A percentile compares a stretch with the other conserved stretches of the same genome.
phyloP scores from a whole-genome alignment of 1,140 invertebrate genomes.

The Formica exsecta region DNA sequence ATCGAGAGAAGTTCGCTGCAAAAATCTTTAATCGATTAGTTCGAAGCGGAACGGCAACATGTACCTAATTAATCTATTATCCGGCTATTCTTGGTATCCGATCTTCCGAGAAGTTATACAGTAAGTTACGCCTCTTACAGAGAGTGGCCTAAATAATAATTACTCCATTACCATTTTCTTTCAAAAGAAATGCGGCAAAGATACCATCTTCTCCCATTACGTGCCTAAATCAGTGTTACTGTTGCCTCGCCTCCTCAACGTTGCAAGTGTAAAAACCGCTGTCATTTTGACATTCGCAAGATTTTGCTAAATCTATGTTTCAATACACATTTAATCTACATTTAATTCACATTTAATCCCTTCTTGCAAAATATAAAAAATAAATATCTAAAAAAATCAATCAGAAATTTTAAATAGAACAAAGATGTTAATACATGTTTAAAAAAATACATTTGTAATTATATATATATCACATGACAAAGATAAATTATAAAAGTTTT shows the following conservation, averaged over 20 bases:
- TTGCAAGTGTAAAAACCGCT: constrained; percentile 23
- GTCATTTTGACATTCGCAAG: constrained; percentile 15
- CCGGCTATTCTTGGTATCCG: constrained; percentile 35
- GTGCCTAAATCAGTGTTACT: constrained; percentile 43
- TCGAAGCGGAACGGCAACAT: constrained; percentile 52
- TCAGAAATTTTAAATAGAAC: not conserved
- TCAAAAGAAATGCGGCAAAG: constrained; percentile 21
- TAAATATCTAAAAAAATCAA: not conserved
- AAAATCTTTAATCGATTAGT: constrained; percentile 72
- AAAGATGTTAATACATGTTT: not conserved
- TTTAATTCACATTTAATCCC: not conserved
- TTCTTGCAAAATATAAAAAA: not conserved
- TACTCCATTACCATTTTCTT: constrained; percentile 51
- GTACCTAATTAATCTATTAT: constrained; percentile 72
- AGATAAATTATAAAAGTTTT: not conserved
- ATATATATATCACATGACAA: not conserved
- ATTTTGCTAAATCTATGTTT: not conserved
- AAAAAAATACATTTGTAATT: too few relatives aligned
- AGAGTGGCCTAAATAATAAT: constrained; percentile 68
- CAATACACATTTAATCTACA: too few relatives aligned
- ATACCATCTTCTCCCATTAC: constrained; percentile 58
- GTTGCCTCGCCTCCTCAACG: constrained; percentile 39
- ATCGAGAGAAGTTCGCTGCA: not conserved
- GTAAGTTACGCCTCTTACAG: not conserved
- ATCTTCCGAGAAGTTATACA: constrained; percentile 57